Base-by-base conservation (phyloP, 2,888 invertebrate species). In the Chloroclysta siterata region DNA sequence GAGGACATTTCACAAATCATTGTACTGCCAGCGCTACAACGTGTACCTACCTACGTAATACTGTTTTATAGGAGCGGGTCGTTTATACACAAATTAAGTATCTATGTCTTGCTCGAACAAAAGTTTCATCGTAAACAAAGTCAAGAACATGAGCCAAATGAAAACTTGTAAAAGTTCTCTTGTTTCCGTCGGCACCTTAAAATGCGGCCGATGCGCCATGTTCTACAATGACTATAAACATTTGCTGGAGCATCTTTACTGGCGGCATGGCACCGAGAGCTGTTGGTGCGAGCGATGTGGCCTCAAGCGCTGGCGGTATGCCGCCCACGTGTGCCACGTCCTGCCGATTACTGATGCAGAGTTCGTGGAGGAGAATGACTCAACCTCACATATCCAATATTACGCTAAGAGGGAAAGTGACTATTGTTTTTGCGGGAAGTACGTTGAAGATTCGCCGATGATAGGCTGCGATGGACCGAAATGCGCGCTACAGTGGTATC, bases 231-330 rank as follows among this genome's bases (percentile, higher is more conserved):
- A 83, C 28, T 89, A 88, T 68, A 83, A 84, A 61, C 76, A 72
- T 33, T 75, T 90, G 41, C 63, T 90, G 4, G 85, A 84, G 63
- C 90, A 90, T 70, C 69, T 90, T 28, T 90, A 83, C 68, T 89
- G 88, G 88, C 77, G 83, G 6, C 89, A 90, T 63, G 89, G 88
- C 5, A 89, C 88, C 0, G 87, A 89, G 67, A 88, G 87, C 56
- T 51, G 66, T 7, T 72, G 68, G 69, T 90, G 89, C 69, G 74
- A 73, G 8, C 63, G 71, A 48, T 89, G 90, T 29, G 71, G 74
- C 0, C 41, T 87, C 42, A 85, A 79, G 65, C 77, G 77, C 8
- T 90, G 89, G 89, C 63, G 47, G 1, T 87, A 78, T 64, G 88
- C 89, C 0, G 74, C 73, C 6, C 89, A 89, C 72, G 60, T 79